Evolutionary conservation across 2,888 invertebrate genomes (phyloP).

Genomic region (Buathra laborator): DNA sequence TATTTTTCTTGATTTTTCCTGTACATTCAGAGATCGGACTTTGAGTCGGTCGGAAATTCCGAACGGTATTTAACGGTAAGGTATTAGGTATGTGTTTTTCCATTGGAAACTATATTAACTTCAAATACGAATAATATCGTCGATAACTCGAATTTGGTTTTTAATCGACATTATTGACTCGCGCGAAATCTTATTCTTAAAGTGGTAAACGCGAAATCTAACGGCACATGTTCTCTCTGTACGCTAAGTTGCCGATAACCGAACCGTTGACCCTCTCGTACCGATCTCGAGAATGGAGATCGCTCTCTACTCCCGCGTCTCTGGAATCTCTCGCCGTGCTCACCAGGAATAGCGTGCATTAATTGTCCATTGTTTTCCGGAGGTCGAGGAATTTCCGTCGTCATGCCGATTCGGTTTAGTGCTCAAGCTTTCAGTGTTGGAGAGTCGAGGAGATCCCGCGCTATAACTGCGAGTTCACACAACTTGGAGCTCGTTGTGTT

Average conservation of each 20-base stretch:
- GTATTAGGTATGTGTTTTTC: too few species aligned
- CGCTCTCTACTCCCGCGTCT: conserved; percentile 29
- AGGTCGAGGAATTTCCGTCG: conserved; percentile 66
- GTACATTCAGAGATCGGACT: too few species aligned
- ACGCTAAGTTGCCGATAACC: neutral
- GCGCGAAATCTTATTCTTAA: too few species aligned
- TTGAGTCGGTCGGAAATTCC: too few species aligned
- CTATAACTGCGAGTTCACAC: neutral
- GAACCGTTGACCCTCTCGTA: neutral
- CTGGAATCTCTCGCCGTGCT: conserved; percentile 48
- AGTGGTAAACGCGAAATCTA: too few species aligned
- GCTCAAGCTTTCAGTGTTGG: neutral
- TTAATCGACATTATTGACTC: too few species aligned
- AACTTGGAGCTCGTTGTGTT: neutral
- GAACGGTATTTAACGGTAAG: too few species aligned
- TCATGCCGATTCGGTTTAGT: conserved; percentile 36
- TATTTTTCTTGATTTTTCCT: too few species aligned
- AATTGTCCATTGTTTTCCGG: conserved; percentile 82
- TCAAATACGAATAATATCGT: too few species aligned
- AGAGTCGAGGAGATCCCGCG: neutral
- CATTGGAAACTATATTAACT: too few species aligned
- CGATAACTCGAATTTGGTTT: too few species aligned
- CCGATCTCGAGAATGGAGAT: conserved; percentile 15
- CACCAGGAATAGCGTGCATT: conserved; percentile 77
- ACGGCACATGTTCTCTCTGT: neutral